These are phyloP conservation scores for Axis porcinus DNA, from an alignment of 2,113 vertebrate species.

Conservation along the genomic window DNA sequence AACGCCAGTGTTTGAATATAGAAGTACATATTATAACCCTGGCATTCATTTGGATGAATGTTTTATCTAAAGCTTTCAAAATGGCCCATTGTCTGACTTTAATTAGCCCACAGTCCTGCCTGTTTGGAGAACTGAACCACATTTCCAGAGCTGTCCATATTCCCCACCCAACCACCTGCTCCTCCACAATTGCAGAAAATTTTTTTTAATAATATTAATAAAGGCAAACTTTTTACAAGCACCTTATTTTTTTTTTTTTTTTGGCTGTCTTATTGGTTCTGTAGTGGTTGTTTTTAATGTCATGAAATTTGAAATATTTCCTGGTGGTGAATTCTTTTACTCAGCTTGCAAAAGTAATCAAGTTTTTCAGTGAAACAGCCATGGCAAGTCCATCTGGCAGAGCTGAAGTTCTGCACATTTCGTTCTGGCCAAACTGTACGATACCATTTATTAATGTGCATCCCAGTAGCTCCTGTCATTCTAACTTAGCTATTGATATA, in stretches of 20 bases:
- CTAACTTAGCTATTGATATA: not conserved
- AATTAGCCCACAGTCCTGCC: constrained; percentile 52
- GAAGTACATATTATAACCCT: not conserved
- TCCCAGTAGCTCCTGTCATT: not conserved
- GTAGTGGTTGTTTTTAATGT: constrained; percentile 37
- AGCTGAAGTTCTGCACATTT: not conserved
- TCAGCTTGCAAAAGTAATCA: constrained; percentile 58
- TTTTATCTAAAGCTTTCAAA: constrained; percentile 50
- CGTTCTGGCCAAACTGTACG: not conserved
- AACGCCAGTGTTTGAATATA: constrained; percentile 22
- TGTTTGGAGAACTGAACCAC: constrained; percentile 51
- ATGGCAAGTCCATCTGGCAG: not conserved
- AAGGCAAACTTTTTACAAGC: constrained; percentile 7
- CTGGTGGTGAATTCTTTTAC: constrained; percentile 46
- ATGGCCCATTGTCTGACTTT: constrained; percentile 56
- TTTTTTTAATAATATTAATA: constrained; percentile 45
- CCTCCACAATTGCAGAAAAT: constrained; percentile 36
- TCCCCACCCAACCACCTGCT: constrained; percentile 65
- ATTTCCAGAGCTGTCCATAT: constrained; percentile 28
- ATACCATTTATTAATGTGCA: not conserved
- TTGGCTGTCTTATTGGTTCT: constrained; percentile 57
- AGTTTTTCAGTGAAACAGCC: constrained; percentile 17
- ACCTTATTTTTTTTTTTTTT: constrained; percentile 53
- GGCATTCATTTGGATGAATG: constrained; percentile 28
- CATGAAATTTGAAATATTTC: constrained; percentile 62